Evolutionary conservation across 2,888 invertebrate species (phyloP).

Genomic region (Cryptus viduatorius): DNA sequence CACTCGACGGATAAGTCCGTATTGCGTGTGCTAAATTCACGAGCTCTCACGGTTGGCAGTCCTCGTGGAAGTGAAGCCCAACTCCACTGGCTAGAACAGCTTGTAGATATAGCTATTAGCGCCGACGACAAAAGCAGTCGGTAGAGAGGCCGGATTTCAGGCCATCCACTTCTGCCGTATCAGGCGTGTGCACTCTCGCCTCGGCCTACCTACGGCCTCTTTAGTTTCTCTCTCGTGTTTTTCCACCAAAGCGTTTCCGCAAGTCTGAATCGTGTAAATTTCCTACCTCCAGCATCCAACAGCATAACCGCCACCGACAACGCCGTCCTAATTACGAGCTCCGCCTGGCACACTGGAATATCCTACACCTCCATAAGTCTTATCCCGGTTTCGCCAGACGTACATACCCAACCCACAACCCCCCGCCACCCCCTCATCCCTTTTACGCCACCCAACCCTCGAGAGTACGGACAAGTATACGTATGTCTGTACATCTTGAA

Average conservation of each 20-base stretch:
- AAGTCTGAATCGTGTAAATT: conserved; percentile 63
- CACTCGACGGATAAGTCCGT: conserved; percentile 46
- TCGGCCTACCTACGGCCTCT: conserved; percentile 16
- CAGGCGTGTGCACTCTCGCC: conserved; percentile 55
- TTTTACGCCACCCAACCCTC: conserved; percentile 11
- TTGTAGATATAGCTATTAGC: conserved; percentile 64
- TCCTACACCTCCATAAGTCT: conserved; percentile 59
- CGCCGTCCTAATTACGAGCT: conserved; percentile 67
- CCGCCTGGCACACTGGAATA: conserved; percentile 48
- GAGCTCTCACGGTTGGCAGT: conserved; percentile 23
- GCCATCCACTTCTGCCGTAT: conserved; percentile 63
- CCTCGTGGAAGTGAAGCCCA: conserved; percentile 25
- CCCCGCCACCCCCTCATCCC: conserved; percentile 7
- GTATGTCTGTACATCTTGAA: conserved; percentile 4
- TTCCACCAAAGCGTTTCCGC: conserved; percentile 56
- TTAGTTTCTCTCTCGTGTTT: conserved; percentile 52
- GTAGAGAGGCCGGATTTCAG: conserved; percentile 61
- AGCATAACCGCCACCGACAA: conserved; percentile 45
- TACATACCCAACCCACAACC: conserved; percentile 36
- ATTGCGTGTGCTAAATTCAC: conserved; percentile 50
- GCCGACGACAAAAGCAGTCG: conserved; percentile 56
- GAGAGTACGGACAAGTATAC: conserved; percentile 8
- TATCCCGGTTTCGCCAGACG: conserved; percentile 67
- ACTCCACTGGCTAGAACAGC: conserved; percentile 4
- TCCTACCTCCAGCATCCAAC: conserved; percentile 51